phyloP scores from a whole-genome alignment of 2,113 vertebrate genomes.

The Pardalotus punctatus region DNA sequence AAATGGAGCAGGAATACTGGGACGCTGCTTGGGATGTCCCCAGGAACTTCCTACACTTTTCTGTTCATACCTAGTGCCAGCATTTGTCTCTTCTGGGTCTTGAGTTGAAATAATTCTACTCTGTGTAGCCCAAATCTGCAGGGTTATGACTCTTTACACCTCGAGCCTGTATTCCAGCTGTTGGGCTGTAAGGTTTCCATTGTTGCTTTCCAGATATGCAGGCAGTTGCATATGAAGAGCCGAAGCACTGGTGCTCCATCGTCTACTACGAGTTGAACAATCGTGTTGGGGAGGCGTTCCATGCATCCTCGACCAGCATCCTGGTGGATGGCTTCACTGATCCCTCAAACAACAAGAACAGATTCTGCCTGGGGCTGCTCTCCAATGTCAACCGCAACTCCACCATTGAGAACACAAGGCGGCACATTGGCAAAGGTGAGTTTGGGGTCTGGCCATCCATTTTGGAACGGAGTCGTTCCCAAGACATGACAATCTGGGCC shows the following conservation, averaged over 20 bases:
- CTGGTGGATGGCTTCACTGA: constrained; percentile 98
- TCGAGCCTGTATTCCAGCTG: background rate
- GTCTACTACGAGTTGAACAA: constrained; percentile 99
- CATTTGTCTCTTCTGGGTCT: background rate
- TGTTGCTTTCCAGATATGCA: constrained; percentile 87
- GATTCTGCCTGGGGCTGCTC: constrained; percentile 96
- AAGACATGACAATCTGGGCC: background rate
- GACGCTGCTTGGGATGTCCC: background rate
- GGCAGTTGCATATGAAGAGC: constrained; percentile 95
- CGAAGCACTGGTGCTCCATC: constrained; percentile 99
- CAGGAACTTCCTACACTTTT: background rate
- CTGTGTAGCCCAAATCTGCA: background rate
- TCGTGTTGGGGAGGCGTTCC: constrained; percentile 95
- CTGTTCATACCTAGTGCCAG: background rate
- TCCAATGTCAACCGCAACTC: constrained; percentile 99
- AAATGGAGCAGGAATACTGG: background rate
- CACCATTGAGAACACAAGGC: constrained; percentile 96
- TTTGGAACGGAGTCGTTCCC: accelerated
- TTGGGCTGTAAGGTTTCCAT: constrained; percentile 34
- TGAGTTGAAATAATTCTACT: background rate
- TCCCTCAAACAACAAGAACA: constrained; percentile 98
- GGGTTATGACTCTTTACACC: background rate
- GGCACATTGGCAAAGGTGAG: constrained; percentile 96
- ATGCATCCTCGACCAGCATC: constrained; percentile 94
- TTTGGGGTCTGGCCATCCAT: background rate